Percentiles rank a stretch among this genome's conserved stretches.
Evolutionary conservation across 1,140 invertebrate species (phyloP).

Genomic region (Stenopsyche tienmushanensis): DNA sequence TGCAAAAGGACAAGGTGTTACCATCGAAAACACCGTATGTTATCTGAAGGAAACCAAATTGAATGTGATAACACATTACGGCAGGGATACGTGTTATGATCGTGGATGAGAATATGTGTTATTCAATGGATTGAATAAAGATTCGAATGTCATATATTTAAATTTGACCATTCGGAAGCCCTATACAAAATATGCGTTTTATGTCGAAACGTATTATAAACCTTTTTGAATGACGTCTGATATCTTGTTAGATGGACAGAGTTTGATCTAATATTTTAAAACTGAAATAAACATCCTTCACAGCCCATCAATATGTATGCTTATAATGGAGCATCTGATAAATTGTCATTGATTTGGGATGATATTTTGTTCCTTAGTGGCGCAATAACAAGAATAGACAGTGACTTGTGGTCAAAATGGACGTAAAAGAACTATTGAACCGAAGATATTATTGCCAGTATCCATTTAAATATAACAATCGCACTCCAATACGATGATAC

Average conservation of each 20-base stretch:
- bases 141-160: slow-evolving; percentile 7
- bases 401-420: slow-evolving; percentile 46
- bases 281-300: slow-evolving; percentile 63
- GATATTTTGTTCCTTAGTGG: slow-evolving; percentile 65
- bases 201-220: slow-evolving; percentile 60
- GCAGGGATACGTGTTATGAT: slow-evolving; percentile 76
- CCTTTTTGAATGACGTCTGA: slow-evolving; percentile 12
- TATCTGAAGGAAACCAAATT: slow-evolving; percentile 64
- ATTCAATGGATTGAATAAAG: slow-evolving; percentile 45
- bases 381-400: slow-evolving; percentile 62
- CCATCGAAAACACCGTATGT: slow-evolving; percentile 72
- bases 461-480: too few species aligned
- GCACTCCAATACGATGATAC: too few species aligned
- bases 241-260: slow-evolving; percentile 49
- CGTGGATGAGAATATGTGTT: slow-evolving; percentile 55
- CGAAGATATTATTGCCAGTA: slow-evolving; percentile 60
- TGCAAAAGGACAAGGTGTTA: slow-evolving; percentile 31
- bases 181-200: slow-evolving; percentile 67
- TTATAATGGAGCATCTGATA: slow-evolving; percentile 46
- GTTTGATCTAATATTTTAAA: slow-evolving; percentile 61
- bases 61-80: slow-evolving; percentile 74
- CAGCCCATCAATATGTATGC: slow-evolving; percentile 55
- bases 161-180: slow-evolving; percentile 54
- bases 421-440: slow-evolving; percentile 51
- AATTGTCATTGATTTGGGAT: slow-evolving; percentile 64